Conservation (phyloP, 1,140 invertebrate genomes). For the Hylaeus anthracinus region DNA sequence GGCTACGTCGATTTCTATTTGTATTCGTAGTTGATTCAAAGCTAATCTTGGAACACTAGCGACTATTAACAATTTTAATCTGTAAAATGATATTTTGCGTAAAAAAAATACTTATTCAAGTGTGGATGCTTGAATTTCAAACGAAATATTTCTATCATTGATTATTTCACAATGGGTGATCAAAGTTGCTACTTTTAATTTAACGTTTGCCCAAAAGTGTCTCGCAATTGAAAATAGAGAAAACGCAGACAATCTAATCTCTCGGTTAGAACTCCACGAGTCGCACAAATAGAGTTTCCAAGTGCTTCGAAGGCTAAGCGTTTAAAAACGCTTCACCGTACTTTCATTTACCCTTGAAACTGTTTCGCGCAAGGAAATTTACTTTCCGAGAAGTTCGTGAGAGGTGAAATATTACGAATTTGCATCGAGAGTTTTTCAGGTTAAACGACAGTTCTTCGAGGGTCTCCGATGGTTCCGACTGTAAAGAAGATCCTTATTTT, state of each 20-base stretch:
- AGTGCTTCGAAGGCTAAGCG: neutral
- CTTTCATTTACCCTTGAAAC: neutral
- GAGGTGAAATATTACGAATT: slow-evolving; percentile 8
- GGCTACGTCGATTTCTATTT: no score
- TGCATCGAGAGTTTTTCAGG: slow-evolving; percentile 13
- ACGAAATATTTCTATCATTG: no score
- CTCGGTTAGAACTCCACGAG: neutral
- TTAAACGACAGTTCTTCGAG: neutral
- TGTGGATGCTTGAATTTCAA: no score
- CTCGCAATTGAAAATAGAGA: neutral
- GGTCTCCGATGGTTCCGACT: neutral
- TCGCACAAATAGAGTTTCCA: neutral
- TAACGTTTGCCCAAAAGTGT: no score
- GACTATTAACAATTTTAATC: no score
- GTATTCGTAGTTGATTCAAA: no score
- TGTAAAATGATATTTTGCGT: no score
- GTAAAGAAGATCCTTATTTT: slow-evolving; percentile 12
- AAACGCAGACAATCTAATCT: neutral
- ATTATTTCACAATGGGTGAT: no score
- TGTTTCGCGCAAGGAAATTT: neutral
- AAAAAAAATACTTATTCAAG: no score
- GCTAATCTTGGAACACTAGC: no score
- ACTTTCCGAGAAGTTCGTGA: neutral
- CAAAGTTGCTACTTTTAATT: no score
- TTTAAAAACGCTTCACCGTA: neutral